Evolutionary conservation across 2,888 invertebrate genomes (phyloP), one percentile per base, ranked within the genome.

Genomic region (Bembecia ichneumoniformis): DNA sequence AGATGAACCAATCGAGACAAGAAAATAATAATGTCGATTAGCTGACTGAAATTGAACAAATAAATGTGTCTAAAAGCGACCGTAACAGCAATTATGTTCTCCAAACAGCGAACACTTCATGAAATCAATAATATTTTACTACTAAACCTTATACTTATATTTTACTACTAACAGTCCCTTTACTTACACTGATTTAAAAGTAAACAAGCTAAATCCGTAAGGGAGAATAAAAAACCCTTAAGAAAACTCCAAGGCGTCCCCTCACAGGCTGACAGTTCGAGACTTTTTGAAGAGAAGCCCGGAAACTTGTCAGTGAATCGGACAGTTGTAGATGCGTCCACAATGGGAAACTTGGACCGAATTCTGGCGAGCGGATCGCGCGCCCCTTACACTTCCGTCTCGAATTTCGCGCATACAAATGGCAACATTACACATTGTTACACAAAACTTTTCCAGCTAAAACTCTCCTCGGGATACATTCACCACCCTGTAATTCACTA

Each of bases 401-500:
- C 71, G 73, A 74, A 74, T 70, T 71, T 72, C 68, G 58, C 79
- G 87, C 87, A 87, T 87, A 87, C 72, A 82, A 86, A 87, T 84
- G 80, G 83, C 82, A 79, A 73, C 77, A 87, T 87, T 87, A 87
- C 62, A 72, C 71, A 82, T 86, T 86, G 83, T 86, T 80, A 82
- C 68, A 69, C 72, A 74, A 84, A 86, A 86, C 76, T 86, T 87
- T 81, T 66, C 64, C 68, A 70, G 74, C 71, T 77, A 81, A 80
- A 82, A 73, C 78, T 71, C 79, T 77, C 72, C 68, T 70, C 66
- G 68, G 56, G 66, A 61, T 64, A 64, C 68, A 71, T 74, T 75
- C 77, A 78, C 74, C 75, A 76, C 63, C 64, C 66, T 64, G 71
- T 73, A 74, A 72, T 76, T 74, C 72, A 65, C 65, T 60, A 63